phyloP scores from a whole-genome alignment of 2,888 invertebrate species.

The Archips xylosteana region DNA sequence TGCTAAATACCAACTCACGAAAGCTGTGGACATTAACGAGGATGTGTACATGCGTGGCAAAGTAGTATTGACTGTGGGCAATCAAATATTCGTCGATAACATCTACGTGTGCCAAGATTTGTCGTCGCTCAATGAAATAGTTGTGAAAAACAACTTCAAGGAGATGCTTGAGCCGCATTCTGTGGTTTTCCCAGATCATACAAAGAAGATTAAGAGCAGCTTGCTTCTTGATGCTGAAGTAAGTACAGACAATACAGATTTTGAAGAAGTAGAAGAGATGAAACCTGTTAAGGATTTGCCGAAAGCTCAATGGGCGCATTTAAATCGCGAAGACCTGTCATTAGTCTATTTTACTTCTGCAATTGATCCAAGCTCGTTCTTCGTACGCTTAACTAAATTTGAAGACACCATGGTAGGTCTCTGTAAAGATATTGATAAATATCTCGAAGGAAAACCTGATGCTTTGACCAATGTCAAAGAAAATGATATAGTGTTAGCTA shows the following conservation, averaged over 20 bases:
- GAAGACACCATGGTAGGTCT: slow-evolving; percentile 67
- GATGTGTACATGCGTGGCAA: slow-evolving; percentile 73
- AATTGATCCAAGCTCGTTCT: slow-evolving; percentile 77
- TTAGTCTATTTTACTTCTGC: slow-evolving; percentile 76
- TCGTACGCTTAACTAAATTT: slow-evolving; percentile 79
- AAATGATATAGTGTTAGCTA: slow-evolving; percentile 80
- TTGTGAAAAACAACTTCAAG: slow-evolving; percentile 84
- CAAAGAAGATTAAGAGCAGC: slow-evolving; percentile 68
- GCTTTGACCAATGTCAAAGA: slow-evolving; percentile 55
- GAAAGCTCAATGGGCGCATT: slow-evolving; percentile 77
- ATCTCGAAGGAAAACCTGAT: slow-evolving; percentile 55
- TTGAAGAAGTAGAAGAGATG: slow-evolving; percentile 46
- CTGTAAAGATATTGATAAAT: slow-evolving; percentile 71
- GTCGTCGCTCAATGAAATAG: slow-evolving; percentile 73
- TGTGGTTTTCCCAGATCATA: slow-evolving; percentile 74
- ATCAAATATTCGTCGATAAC: slow-evolving; percentile 88
- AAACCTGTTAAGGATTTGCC: slow-evolving; percentile 48
- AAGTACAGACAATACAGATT: slow-evolving; percentile 41
- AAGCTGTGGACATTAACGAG: slow-evolving; percentile 62
- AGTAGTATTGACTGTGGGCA: slow-evolving; percentile 85
- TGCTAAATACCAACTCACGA: slow-evolving; percentile 61
- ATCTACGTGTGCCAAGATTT: slow-evolving; percentile 85
- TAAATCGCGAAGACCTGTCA: slow-evolving; percentile 69
- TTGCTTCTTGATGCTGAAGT: slow-evolving; percentile 56
- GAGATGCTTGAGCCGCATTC: slow-evolving; percentile 78